Conservation (phyloP, 2,888 invertebrate genomes). For the Trachelus troglodyta region DNA sequence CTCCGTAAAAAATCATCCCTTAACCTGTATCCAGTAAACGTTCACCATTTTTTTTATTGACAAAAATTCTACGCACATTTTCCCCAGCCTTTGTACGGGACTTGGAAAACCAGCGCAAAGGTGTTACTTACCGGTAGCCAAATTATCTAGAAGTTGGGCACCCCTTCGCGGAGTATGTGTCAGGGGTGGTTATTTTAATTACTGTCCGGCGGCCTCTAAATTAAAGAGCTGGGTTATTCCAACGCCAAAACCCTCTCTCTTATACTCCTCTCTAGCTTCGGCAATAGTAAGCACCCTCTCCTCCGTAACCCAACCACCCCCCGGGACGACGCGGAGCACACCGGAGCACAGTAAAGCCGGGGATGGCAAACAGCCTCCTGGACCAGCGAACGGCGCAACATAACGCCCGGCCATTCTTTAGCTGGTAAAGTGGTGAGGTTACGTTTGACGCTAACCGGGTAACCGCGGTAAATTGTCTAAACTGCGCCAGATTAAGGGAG, state of each 20-base stretch:
- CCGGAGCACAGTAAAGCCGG: neutral
- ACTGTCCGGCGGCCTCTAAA: constrained; percentile 64
- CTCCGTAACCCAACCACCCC: constrained; percentile 38
- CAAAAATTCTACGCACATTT: neutral
- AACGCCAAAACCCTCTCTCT: constrained; percentile 49
- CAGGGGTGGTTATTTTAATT: constrained; percentile 65
- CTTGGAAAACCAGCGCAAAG: neutral
- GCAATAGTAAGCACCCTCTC: constrained; percentile 17
- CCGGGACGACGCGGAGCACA: neutral
- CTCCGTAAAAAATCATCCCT: too few relatives aligned
- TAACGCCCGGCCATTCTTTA: constrained; percentile 52
- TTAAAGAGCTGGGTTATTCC: constrained; percentile 65
- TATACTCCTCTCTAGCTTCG: constrained; percentile 44
- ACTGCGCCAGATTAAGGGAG: constrained; percentile 56
- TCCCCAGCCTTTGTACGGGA: neutral
- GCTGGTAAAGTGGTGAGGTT: constrained; percentile 45
- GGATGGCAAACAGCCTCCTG: constrained; percentile 7
- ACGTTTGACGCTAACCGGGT: constrained; percentile 59
- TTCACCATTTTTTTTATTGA: neutral
- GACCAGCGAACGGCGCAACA: constrained; percentile 33
- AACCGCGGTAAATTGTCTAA: constrained; percentile 58
- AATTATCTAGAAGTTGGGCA: constrained; percentile 45
- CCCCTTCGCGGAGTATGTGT: constrained; percentile 58
- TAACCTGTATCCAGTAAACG: too few relatives aligned
- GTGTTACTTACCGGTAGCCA: neutral